These are phyloP conservation scores for Eulimnadia texana DNA, from an alignment of 1,140 invertebrate species.

Conservation along the genomic window DNA sequence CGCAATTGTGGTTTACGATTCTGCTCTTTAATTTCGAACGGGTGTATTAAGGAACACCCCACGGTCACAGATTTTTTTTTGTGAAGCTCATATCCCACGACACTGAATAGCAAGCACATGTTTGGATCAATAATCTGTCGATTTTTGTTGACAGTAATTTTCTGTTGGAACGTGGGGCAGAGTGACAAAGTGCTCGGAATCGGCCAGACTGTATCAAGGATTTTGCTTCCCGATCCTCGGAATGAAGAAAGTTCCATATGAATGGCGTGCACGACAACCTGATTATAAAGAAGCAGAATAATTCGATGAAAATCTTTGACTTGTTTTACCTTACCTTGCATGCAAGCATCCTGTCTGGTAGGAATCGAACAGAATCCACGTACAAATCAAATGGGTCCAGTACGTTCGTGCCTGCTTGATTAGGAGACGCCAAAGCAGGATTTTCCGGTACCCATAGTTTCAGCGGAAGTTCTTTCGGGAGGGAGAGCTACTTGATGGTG, in stretches of 20 bases:
- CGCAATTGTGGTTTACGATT: not conserved
- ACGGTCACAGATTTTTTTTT: not conserved
- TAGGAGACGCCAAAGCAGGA: not conserved
- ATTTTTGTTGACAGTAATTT: not conserved
- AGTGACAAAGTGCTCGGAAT: not conserved
- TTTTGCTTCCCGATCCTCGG: not conserved
- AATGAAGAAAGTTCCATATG: not conserved
- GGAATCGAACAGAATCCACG: not conserved
- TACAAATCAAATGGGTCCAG: not conserved
- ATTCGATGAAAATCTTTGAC: not conserved
- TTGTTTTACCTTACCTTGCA: not conserved
- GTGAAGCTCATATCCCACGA: not conserved
- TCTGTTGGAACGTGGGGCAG: not conserved
- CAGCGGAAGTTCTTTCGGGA: not conserved
- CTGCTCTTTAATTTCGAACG: not conserved
- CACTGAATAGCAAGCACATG: not conserved
- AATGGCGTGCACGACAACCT: not conserved
- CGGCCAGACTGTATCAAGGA: not conserved
- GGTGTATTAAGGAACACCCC: not conserved
- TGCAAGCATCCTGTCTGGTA: not conserved
- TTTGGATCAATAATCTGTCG: not conserved
- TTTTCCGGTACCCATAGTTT: not conserved
- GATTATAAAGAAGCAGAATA: not conserved
- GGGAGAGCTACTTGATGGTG: not conserved
- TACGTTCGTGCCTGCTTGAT: not conserved